Base-by-base conservation (phyloP, 2,888 invertebrate genomes). In the Papilio demoleus region DNA sequence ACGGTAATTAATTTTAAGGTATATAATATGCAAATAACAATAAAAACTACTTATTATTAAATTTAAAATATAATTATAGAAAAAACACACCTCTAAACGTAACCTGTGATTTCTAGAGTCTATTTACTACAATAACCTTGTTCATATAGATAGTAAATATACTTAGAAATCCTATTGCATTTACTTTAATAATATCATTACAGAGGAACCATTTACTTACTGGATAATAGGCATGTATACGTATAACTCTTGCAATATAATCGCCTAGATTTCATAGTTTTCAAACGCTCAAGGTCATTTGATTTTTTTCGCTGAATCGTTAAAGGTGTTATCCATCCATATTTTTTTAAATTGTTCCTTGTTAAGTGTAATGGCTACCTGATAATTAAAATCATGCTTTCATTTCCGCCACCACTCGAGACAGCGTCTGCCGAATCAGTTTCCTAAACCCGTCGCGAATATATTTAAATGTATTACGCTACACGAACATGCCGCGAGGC, bases 381-480 rank as follows among this genome's bases (percentile, higher is more conserved):
- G 19, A 4, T 19, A 50, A 24, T n/a, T 11, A 22, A 71, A 71
- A 77, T 76, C 80, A 36, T 47, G 78, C 81, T 80, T 84, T 83
- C 79, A 81, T 85, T 87, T 87, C 86, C 86, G 84, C 80, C 85
- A 84, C 80, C 78, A 87, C 85, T 84, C 79, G 78, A 84, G 50
- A 50, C 50, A n/a, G 12, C 50, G 50, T 84, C 83, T 84, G 79
- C 82, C 79, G 74, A 74, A 76, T 84, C 79, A 85, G 87, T 88
- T 87, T 74, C 71, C 86, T 85, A 85, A 83, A 80, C 82, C 77
- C 81, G 77, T 75, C 73, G 78, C 79, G 89, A 86, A 90, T 90
- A 88, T 75, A 89, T 90, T 90, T 85, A 81, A 88, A 91, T 88
- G 86, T 88, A 90, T 90, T 87, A 88, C 79, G 76, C 76, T 77